These are phyloP conservation scores for Cebidichthys violaceus DNA, from an alignment of 2,113 vertebrate genomes.

Conservation along the genomic window DNA sequence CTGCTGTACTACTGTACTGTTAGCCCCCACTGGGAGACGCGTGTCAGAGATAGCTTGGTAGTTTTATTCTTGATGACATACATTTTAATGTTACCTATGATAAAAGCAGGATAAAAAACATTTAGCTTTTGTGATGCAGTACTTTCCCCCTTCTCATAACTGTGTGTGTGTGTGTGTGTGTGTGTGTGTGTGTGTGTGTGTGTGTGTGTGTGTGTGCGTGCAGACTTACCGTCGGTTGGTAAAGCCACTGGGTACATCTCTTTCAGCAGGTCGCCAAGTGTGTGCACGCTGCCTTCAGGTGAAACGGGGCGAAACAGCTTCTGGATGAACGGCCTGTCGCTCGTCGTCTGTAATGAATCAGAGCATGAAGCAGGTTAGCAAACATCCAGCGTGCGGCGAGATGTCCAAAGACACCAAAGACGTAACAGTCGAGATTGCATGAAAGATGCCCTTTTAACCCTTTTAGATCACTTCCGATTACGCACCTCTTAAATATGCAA, in stretches of 20 bases:
- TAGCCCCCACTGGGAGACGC: background rate
- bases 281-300: constrained; percentile 89
- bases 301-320: constrained; percentile 94
- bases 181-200: background rate
- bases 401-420: too few relatives aligned
- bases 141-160: background rate
- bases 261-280: constrained; percentile 92
- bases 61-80: too few relatives aligned
- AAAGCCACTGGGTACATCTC: constrained; percentile 91
- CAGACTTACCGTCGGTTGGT: constrained; percentile 87
- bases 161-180: background rate
- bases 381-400: background rate
- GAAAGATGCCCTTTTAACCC: too few relatives aligned
- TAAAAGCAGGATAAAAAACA: background rate
- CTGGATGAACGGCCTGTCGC: constrained; percentile 95
- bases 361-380: constrained; percentile 18
- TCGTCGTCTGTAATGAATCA: constrained; percentile 85
- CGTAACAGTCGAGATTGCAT: too few relatives aligned
- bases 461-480: too few relatives aligned
- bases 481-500: too few relatives aligned
- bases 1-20: too few relatives aligned
- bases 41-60: background rate
- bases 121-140: too few relatives aligned
- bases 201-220: background rate
- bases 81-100: background rate